Percentiles rank a stretch among this genome's conserved stretches.
Conservation (phyloP, 2,888 invertebrate species). For the Emmelina monodactyla region DNA sequence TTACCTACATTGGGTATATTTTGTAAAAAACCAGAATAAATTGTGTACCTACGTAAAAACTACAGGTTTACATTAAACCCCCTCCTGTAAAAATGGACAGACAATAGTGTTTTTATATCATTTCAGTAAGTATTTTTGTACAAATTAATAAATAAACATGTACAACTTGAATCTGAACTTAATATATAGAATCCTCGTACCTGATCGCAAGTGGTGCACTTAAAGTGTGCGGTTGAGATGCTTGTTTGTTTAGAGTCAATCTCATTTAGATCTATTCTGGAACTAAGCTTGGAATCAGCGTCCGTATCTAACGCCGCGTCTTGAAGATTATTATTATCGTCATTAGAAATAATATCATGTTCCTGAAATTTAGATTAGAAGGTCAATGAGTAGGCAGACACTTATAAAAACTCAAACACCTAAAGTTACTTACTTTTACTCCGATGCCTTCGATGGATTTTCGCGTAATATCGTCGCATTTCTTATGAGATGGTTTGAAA, state of each 20-base stretch:
- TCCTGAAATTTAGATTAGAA: conserved; percentile 20
- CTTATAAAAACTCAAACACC: no score
- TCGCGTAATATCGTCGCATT: conserved; percentile 6
- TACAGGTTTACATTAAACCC: no score
- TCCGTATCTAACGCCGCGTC: conserved; percentile 13
- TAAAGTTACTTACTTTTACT: background rate
- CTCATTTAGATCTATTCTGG: conserved; percentile 8
- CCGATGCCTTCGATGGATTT: background rate
- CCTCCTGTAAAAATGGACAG: no score
- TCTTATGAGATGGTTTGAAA: conserved; percentile 38
- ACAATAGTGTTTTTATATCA: no score
- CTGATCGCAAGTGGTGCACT: conserved; percentile 34
- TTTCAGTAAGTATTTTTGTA: background rate
- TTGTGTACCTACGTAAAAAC: no score
- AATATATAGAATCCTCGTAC: conserved; percentile 17
- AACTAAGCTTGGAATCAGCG: conserved; percentile 4
- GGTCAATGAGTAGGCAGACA: no score
- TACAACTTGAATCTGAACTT: conserved; percentile 3
- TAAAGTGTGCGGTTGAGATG: no score
- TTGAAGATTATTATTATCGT: conserved; percentile 28
- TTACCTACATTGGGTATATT: no score
- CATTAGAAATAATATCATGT: conserved; percentile 14
- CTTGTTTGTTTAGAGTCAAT: no score
- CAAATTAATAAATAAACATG: background rate
- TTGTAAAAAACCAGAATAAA: no score